Percentiles rank a stretch among this genome's conserved stretches.
phyloP scores from a whole-genome alignment of 2,797 vertebrate species.

The Eutrigla gurnardus region DNA sequence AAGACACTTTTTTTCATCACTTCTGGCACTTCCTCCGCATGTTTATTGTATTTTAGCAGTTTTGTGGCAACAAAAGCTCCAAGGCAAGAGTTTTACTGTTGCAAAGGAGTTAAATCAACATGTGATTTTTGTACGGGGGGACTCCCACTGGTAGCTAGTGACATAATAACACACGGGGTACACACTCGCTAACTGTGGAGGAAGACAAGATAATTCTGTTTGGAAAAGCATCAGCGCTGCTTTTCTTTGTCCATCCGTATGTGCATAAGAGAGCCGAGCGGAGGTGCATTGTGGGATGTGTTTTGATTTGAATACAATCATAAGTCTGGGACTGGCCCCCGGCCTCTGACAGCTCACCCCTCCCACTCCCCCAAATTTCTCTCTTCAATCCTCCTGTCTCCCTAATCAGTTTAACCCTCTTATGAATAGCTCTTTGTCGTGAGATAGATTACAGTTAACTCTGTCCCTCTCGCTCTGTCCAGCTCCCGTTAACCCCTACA shows the following conservation, averaged over 20 bases:
- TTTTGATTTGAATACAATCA: conserved; percentile 91
- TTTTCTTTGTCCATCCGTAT: conserved; percentile 84
- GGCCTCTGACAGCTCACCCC: conserved; percentile 75
- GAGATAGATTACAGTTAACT: conserved; percentile 88
- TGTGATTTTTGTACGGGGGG: conserved; percentile 50
- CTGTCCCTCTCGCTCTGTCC: conserved; percentile 77
- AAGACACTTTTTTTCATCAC: neutral
- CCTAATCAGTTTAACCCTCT: conserved; percentile 88
- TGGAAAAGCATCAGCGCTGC: conserved; percentile 77
- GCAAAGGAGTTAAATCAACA: conserved; percentile 34
- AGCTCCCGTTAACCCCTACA: conserved; percentile 62
- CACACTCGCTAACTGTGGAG: conserved; percentile 67
- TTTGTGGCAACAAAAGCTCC: neutral
- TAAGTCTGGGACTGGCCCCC: conserved; percentile 77
- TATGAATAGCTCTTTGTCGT: conserved; percentile 90
- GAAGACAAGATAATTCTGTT: conserved; percentile 75
- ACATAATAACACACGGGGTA: conserved; percentile 41
- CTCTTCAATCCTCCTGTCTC: conserved; percentile 84
- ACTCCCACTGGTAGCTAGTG: conserved; percentile 51
- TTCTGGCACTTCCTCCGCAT: neutral
- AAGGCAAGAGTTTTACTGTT: conserved; percentile 15
- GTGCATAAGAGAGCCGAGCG: conserved; percentile 76
- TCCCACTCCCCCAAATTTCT: conserved; percentile 82
- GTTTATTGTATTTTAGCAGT: neutral
- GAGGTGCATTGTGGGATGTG: conserved; percentile 87